Evolutionary conservation across 1,140 invertebrate genomes (phyloP).

Genomic region (Atta cephalotes): DNA sequence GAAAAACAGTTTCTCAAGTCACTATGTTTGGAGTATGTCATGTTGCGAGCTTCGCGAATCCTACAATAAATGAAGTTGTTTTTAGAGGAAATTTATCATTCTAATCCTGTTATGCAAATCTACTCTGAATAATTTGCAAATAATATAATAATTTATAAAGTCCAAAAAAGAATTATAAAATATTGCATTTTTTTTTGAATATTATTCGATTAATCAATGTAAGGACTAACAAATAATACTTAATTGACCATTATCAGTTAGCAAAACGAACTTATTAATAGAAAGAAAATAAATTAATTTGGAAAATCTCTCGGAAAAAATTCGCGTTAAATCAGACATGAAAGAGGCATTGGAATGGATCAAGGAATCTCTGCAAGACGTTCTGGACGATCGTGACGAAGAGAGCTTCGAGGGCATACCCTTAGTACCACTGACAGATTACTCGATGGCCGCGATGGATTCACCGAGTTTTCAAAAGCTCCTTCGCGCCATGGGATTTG

Average conservation of each 20-base stretch:
- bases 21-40: slow-evolving; percentile 45
- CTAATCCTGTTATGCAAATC: not conserved
- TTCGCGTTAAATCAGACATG: slow-evolving; percentile 81
- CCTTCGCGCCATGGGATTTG: slow-evolving; percentile 87
- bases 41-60: slow-evolving; percentile 23
- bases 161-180: not conserved
- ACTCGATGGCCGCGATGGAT: slow-evolving; percentile 88
- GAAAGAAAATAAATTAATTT: slow-evolving; percentile 11
- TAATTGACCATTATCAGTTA: not conserved
- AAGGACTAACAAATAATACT: not conserved
- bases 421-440: slow-evolving; percentile 89
- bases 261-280: not conserved
- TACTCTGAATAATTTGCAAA: not conserved
- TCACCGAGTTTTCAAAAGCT: slow-evolving; percentile 87
- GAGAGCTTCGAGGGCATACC: slow-evolving; percentile 88
- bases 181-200: not conserved
- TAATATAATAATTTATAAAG: not conserved
- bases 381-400: slow-evolving; percentile 88
- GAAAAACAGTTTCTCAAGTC: slow-evolving; percentile 36
- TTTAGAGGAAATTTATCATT: slow-evolving; percentile 26
- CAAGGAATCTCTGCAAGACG: slow-evolving; percentile 88
- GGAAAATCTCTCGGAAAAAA: not conserved
- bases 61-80: not conserved
- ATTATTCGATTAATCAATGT: not conserved
- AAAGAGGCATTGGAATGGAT: slow-evolving; percentile 88